A percentile compares a stretch with the other conserved stretches of the same genome.
phyloP scores from a whole-genome alignment of 2,113 vertebrate species.

The Guaruba guarouba region DNA sequence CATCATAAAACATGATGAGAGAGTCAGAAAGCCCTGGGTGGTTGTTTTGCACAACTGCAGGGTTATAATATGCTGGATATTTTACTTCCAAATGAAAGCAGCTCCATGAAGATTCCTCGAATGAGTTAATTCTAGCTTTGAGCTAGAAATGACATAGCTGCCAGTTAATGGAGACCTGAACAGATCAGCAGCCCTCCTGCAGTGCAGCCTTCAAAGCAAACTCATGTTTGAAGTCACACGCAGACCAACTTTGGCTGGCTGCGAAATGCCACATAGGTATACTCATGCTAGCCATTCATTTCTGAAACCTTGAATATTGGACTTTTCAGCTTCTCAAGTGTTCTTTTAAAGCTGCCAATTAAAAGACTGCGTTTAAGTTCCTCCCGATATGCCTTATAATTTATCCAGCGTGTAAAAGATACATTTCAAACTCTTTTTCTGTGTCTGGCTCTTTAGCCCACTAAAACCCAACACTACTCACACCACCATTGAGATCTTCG shows the following conservation, averaged over 20 bases:
- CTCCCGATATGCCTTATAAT: not conserved
- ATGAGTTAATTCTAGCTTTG: not conserved
- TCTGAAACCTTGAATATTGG: not conserved
- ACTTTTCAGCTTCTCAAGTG: not conserved
- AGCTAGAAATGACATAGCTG: not conserved
- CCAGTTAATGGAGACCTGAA: not conserved
- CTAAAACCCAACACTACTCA: not conserved
- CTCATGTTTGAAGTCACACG: not conserved
- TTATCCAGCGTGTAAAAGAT: not conserved
- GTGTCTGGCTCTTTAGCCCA: not conserved
- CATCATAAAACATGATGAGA: fast-evolving
- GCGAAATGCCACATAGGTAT: not conserved
- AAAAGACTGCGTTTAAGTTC: not conserved
- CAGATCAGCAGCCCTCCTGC: not conserved
- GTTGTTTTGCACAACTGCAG: not conserved
- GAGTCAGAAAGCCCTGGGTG: not conserved
- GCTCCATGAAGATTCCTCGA: not conserved
- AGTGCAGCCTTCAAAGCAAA: not conserved
- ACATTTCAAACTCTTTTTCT: not conserved
- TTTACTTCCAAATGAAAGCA: not conserved
- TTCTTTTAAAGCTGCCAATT: not conserved
- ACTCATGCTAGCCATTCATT: not conserved
- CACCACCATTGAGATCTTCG: not conserved
- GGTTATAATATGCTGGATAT: fast-evolving
- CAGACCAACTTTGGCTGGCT: fast-evolving